A percentile compares a stretch with the other conserved stretches of the same genome.
phyloP scores from a whole-genome alignment of 2,113 vertebrate species.

The Epinephelus lanceolatus region DNA sequence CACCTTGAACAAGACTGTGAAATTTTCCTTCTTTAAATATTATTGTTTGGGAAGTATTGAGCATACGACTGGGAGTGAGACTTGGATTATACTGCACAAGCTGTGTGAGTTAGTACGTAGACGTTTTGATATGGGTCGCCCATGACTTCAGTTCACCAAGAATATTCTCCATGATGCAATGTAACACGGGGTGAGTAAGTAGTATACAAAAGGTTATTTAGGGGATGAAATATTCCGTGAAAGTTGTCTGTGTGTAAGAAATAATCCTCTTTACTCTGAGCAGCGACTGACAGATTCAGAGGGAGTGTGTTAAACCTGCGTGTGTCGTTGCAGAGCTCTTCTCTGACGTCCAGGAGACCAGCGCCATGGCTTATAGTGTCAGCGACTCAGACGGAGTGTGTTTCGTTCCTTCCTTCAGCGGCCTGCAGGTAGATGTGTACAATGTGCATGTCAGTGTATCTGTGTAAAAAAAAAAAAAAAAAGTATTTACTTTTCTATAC shows the following conservation, averaged over 20 bases:
- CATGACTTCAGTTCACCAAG: too few relatives aligned
- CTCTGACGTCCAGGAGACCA: conserved; percentile 89
- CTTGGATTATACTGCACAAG: too few relatives aligned
- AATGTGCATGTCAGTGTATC: background rate
- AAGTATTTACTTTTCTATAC: background rate
- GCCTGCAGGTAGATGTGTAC: conserved; percentile 89
- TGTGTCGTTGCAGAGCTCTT: conserved; percentile 88
- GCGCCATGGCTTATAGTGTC: conserved; percentile 90
- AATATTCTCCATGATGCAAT: too few relatives aligned
- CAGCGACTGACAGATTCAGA: background rate
- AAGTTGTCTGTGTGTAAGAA: background rate
- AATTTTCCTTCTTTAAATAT: too few relatives aligned
- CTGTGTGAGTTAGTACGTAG: too few relatives aligned
- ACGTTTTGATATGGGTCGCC: too few relatives aligned
- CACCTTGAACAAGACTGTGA: too few relatives aligned
- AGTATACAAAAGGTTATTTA: too few relatives aligned
- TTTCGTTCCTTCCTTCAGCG: conserved; percentile 95
- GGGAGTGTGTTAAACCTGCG: background rate
- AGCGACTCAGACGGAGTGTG: conserved; percentile 92
- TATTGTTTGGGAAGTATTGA: too few relatives aligned
- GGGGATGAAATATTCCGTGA: too few relatives aligned
- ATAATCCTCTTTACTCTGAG: background rate
- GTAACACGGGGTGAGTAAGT: too few relatives aligned
- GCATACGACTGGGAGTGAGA: too few relatives aligned
- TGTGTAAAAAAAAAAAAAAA: background rate